These are phyloP conservation scores for Macrotrachela quadricornifera DNA, from an alignment of 1,140 invertebrate genomes.

Conservation along the genomic window DNA sequence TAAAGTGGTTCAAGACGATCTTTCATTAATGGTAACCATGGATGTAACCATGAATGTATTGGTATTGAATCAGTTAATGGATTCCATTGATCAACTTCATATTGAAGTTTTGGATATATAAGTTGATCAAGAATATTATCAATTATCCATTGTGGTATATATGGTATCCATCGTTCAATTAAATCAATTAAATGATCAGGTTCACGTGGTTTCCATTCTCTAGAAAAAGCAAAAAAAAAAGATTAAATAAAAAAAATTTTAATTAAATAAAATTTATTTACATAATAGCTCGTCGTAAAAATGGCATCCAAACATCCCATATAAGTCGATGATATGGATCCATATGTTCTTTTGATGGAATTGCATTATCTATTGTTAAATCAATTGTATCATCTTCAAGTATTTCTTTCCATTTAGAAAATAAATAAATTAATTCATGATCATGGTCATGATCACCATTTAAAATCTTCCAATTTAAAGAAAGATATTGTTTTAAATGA, in stretches of 20 bases:
- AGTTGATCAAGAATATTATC: constrained; percentile 59
- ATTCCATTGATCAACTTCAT: constrained; percentile 72
- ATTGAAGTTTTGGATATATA: constrained; percentile 51
- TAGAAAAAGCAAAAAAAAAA: too few relatives aligned
- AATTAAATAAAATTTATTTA: constrained; percentile 29
- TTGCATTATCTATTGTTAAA: not conserved
- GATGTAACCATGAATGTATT: constrained; percentile 84
- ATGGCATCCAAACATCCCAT: constrained; percentile 73
- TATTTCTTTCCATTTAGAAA: not conserved
- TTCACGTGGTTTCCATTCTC: constrained; percentile 29
- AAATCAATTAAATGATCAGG: constrained; percentile 49
- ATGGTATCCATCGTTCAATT: constrained; percentile 52
- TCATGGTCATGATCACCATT: not conserved
- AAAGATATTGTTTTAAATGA: not conserved
- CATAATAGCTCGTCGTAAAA: constrained; percentile 44
- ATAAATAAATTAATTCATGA: not conserved
- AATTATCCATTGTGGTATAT: constrained; percentile 59
- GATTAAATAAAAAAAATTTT: too few relatives aligned
- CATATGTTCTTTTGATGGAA: constrained; percentile 24
- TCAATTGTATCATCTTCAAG: too few relatives aligned
- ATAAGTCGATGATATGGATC: constrained; percentile 53
- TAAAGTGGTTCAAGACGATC: constrained; percentile 10
- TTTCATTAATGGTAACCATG: constrained; percentile 64
- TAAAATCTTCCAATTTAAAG: not conserved
- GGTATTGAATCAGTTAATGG: constrained; percentile 74